Conservation (phyloP, 2,113 vertebrate species). For the Eublepharis macularius region DNA sequence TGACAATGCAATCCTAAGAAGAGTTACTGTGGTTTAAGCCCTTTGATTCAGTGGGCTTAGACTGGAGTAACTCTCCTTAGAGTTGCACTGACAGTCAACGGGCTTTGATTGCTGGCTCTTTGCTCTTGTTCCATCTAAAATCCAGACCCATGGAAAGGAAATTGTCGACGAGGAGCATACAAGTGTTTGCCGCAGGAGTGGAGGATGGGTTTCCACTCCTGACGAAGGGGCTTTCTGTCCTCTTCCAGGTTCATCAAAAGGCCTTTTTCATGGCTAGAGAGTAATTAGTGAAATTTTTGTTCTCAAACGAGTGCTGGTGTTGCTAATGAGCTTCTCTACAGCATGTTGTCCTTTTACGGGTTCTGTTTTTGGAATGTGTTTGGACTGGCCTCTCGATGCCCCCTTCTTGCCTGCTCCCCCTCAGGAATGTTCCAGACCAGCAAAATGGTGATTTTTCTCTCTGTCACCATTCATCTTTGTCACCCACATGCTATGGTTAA, state of each 20-base stretch:
- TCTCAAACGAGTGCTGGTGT: conserved; percentile 27
- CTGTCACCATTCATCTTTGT: conserved; percentile 29
- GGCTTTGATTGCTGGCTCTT: no score
- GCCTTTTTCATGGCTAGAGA: not conserved
- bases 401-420: not conserved
- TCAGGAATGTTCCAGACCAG: rapidly evolving
- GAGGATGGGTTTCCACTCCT: not conserved
- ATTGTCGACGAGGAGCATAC: not conserved
- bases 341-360: not conserved
- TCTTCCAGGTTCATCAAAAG: not conserved
- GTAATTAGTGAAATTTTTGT: conserved; percentile 21
- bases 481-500: conserved; percentile 37
- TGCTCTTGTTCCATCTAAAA: not conserved
- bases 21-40: no score
- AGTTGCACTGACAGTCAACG: no score
- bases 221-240: rapidly evolving
- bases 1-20: no score
- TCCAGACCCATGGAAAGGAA: no score
- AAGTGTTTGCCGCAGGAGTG: rapidly evolving
- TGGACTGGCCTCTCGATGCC: not conserved
- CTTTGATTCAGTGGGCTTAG: no score
- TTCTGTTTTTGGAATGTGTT: not conserved
- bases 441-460: conserved; percentile 7
- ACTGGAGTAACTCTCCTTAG: no score
- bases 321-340: conserved; percentile 20